Conservation (phyloP, 2,888 invertebrate species). For the Diarsia rubi region DNA sequence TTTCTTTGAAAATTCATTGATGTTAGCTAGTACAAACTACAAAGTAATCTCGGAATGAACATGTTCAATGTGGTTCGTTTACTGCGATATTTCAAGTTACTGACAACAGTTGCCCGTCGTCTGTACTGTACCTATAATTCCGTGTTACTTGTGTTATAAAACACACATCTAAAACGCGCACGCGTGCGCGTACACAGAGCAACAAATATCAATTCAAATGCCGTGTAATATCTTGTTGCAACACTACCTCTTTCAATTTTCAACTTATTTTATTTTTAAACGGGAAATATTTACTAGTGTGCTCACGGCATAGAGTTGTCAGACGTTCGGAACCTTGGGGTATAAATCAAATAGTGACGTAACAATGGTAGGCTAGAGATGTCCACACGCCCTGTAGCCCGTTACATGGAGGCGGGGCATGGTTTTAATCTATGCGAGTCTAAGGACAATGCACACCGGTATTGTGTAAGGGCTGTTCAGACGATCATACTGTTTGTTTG, state of each 20-base stretch:
- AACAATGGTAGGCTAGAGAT: conserved; percentile 70
- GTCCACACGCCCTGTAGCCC: conserved; percentile 63
- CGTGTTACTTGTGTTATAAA: conserved; percentile 38
- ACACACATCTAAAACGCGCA: conserved; percentile 24
- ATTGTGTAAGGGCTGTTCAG: conserved; percentile 52
- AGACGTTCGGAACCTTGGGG: conserved; percentile 35
- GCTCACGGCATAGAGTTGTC: conserved; percentile 63
- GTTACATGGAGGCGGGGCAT: conserved; percentile 58
- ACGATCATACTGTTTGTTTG: conserved; percentile 62
- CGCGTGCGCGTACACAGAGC: conserved; percentile 32
- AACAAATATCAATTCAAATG: conserved; percentile 63
- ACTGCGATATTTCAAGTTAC: conserved; percentile 32
- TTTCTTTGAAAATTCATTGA: conserved; percentile 55
- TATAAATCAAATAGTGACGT: conserved; percentile 73
- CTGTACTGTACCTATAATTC: conserved; percentile 17
- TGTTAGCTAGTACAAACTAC: conserved; percentile 44
- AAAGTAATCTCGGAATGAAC: conserved; percentile 34
- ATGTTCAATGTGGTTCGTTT: conserved; percentile 33
- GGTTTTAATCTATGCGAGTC: conserved; percentile 66
- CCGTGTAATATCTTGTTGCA: conserved; percentile 54
- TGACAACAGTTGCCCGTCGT: conserved; percentile 14
- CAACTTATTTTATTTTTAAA: conserved; percentile 63
- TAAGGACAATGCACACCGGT: conserved; percentile 58
- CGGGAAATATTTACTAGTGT: conserved; percentile 60
- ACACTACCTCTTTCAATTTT: conserved; percentile 57